Evolutionary conservation across 2,113 vertebrate genomes (phyloP).

Genomic region (Euleptes europaea): DNA sequence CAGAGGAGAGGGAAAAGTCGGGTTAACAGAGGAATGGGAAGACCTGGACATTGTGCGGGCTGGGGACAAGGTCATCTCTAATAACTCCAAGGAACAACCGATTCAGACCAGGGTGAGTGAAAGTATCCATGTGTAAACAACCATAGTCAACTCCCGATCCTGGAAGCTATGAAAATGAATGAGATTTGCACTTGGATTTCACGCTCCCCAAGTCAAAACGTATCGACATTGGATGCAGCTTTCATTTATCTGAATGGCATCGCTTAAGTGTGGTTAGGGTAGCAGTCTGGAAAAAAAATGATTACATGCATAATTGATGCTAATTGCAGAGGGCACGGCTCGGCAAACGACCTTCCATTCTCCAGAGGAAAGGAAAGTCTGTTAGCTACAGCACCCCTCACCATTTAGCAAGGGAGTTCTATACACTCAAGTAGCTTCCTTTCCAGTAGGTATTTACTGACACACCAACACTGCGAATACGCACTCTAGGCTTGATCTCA

Average conservation of each 20-base stretch:
- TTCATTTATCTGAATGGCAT: background rate
- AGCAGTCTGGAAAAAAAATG: background rate
- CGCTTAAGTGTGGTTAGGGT: conserved; percentile 15
- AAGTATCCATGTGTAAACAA: too few species aligned
- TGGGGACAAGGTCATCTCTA: too few species aligned
- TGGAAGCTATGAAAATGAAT: background rate
- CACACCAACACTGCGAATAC: background rate
- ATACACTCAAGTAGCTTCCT: background rate
- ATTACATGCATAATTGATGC: conserved; percentile 9
- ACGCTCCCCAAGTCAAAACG: background rate
- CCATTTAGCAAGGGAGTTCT: background rate
- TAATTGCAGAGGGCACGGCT: background rate
- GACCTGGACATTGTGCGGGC: too few species aligned
- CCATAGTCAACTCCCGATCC: background rate
- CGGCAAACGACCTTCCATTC: background rate
- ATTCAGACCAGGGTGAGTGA: too few species aligned
- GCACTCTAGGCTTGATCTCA: background rate
- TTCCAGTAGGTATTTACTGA: background rate
- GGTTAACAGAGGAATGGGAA: too few species aligned
- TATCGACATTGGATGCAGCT: background rate
- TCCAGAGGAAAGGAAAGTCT: background rate
- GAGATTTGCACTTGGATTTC: background rate
- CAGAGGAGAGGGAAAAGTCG: too few species aligned
- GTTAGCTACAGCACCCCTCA: background rate
- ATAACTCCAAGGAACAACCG: too few species aligned